Percentiles rank a stretch among this genome's conserved stretches.
Conservation (phyloP, 2,888 invertebrate species). For the Hemicrepidius hirtus region DNA sequence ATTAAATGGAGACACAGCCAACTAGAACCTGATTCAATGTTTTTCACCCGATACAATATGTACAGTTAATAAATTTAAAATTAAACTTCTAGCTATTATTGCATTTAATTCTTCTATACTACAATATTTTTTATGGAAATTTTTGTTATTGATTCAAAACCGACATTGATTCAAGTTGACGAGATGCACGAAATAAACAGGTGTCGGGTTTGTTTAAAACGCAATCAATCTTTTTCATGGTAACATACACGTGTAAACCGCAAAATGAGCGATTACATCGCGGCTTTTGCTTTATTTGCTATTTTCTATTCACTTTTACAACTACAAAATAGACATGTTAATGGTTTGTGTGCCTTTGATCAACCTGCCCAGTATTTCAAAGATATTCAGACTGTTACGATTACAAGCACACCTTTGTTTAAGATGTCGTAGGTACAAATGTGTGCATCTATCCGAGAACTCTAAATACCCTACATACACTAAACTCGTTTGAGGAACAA, state of each 20-base stretch:
- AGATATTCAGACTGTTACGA: neutral
- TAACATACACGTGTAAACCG: slow-evolving; percentile 8
- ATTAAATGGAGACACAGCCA: too few relatives aligned
- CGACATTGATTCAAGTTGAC: too few relatives aligned
- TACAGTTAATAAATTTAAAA: too few relatives aligned
- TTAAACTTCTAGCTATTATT: too few relatives aligned
- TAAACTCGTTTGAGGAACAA: neutral
- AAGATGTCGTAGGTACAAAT: neutral
- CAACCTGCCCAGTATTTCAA: neutral
- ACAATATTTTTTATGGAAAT: too few relatives aligned
- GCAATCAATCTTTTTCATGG: neutral
- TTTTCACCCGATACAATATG: too few relatives aligned
- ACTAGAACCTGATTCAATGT: too few relatives aligned
- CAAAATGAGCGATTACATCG: slow-evolving; percentile 1
- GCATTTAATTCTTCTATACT: too few relatives aligned
- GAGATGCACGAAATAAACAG: too few relatives aligned
- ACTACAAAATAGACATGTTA: neutral
- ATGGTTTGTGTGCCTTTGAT: neutral
- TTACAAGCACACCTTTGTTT: neutral
- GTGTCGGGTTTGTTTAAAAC: neutral
- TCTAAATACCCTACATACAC: neutral
- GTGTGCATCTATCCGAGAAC: neutral
- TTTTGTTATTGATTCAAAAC: too few relatives aligned
- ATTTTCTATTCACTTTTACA: neutral
- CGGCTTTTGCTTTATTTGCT: neutral